A percentile compares a stretch with the other conserved stretches of the same genome.
These are phyloP conservation scores for Holothuria scabra DNA, from an alignment of 53 echinoderm and acorn worm species.

Conservation along the genomic window DNA sequence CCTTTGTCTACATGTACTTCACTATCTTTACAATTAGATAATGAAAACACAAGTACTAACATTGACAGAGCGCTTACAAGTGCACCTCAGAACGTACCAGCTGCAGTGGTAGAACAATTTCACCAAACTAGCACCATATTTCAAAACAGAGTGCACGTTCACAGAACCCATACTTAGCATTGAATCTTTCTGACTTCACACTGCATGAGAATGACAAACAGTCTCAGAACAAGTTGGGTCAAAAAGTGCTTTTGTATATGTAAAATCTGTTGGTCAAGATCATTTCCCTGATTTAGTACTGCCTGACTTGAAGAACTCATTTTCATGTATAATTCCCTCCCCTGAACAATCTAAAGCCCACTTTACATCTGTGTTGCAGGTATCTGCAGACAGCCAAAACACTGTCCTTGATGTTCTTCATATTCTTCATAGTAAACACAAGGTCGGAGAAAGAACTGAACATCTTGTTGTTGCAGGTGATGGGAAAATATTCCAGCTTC, in stretches of 20 bases:
- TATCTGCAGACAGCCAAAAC: slow-evolving; percentile 18
- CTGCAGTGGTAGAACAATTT: background rate
- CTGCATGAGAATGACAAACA: background rate
- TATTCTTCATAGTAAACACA: slow-evolving; percentile 30
- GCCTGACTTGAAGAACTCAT: slow-evolving; percentile 4
- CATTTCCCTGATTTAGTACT: slow-evolving; percentile 1
- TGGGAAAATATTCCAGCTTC: slow-evolving; percentile 34
- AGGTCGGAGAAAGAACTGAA: slow-evolving; percentile 13
- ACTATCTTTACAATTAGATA: too few species aligned
- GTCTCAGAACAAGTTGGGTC: background rate
- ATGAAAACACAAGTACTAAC: too few species aligned
- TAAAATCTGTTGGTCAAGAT: background rate
- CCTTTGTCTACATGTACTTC: too few species aligned
- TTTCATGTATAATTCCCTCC: background rate
- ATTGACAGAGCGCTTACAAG: too few species aligned
- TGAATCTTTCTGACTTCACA: too few species aligned
- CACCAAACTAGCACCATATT: too few species aligned
- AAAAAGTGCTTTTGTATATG: slow-evolving; percentile 19
- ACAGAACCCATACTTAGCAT: background rate
- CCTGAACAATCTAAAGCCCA: slow-evolving; percentile 11
- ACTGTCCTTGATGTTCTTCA: slow-evolving; percentile 31
- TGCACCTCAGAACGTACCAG: slow-evolving; percentile 27
- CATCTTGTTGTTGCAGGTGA: slow-evolving; percentile 40
- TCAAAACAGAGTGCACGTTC: background rate
- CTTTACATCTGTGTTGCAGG: too few species aligned